Percentiles rank a stretch among this genome's conserved stretches.
phyloP scores from a whole-genome alignment of 2,113 vertebrate species.

The Chauna torquata region DNA sequence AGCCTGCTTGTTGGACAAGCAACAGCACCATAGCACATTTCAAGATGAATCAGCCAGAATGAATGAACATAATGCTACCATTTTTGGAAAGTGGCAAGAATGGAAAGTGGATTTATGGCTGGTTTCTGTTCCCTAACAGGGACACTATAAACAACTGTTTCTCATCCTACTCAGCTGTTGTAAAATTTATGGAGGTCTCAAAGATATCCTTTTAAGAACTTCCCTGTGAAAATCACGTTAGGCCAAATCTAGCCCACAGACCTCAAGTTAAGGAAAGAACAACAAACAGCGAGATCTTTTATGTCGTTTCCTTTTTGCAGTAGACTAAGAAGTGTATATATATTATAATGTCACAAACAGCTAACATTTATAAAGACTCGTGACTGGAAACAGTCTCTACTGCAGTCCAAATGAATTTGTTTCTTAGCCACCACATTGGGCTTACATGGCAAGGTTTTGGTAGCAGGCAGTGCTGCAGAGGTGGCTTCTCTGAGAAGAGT shows the following conservation, averaged over 20 bases:
- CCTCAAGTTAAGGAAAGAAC: neutral
- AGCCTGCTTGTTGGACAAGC: neutral
- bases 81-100: neutral
- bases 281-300: neutral
- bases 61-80: neutral
- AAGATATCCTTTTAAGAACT: neutral
- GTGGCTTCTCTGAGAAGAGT: neutral
- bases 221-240: neutral
- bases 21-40: neutral
- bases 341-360: neutral
- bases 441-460: neutral
- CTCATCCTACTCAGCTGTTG: neutral
- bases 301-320: neutral
- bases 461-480: neutral
- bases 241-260: neutral
- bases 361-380: neutral
- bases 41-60: neutral
- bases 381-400: neutral
- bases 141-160: neutral
- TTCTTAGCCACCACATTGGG: neutral
- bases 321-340: neutral
- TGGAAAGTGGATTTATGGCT: neutral
- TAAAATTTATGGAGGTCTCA: neutral
- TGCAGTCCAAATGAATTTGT: neutral
- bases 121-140: neutral